A percentile compares a stretch with the other conserved stretches of the same genome.
Evolutionary conservation across 2,113 vertebrate genomes (phyloP).

Genomic region (Ahaetulla prasina): DNA sequence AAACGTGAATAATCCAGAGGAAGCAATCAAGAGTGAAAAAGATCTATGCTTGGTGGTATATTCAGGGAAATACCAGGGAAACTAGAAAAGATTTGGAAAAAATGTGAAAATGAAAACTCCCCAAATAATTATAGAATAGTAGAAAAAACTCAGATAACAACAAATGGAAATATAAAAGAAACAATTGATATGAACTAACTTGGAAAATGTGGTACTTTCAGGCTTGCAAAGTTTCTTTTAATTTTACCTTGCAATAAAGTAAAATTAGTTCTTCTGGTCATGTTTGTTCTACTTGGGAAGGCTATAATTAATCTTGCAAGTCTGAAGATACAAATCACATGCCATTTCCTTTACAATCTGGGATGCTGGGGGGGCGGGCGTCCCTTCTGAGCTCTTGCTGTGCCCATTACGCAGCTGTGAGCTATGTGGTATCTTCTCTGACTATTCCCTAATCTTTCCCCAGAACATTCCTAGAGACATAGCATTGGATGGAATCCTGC

Average conservation of each 20-base stretch:
- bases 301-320: background rate
- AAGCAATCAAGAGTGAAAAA: background rate
- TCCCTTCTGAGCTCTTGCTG: background rate
- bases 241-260: background rate
- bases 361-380: background rate
- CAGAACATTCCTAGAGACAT: background rate
- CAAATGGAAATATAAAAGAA: background rate
- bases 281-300: background rate
- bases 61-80: background rate
- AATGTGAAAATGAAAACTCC: background rate
- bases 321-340: background rate
- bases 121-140: background rate
- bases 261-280: no score
- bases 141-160: background rate
- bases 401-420: background rate
- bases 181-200: background rate
- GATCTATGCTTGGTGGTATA: background rate
- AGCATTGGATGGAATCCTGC: background rate
- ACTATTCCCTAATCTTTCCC: background rate
- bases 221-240: background rate
- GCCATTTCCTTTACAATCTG: background rate
- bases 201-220: background rate
- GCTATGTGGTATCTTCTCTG: background rate
- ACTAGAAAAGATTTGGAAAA: background rate
- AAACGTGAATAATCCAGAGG: background rate